A percentile compares a stretch with the other conserved stretches of the same genome.
Conservation (phyloP, 2,888 invertebrate species). For the Monoplex corrugatus region DNA sequence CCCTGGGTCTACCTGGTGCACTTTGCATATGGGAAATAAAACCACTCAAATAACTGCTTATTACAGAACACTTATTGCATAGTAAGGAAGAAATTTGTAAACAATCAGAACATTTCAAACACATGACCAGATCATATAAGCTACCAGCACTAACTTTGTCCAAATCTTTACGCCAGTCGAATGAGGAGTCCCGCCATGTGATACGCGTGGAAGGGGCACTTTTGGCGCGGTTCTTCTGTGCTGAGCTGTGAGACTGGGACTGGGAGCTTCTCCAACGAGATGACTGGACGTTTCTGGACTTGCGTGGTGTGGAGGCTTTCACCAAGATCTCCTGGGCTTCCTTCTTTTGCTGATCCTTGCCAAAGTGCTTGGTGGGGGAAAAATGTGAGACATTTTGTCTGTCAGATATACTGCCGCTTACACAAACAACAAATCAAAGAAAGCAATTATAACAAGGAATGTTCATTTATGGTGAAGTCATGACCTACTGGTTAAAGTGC, state of each 20-base stretch:
- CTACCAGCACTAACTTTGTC: conserved; percentile 31
- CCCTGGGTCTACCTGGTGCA: no score
- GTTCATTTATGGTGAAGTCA: no score
- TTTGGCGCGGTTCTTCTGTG: conserved; percentile 3
- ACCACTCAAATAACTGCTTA: no score
- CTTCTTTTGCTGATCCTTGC: conserved; percentile 62
- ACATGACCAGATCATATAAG: no score
- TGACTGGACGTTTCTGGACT: conserved; percentile 26
- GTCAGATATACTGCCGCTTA: background rate
- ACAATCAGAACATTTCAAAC: no score
- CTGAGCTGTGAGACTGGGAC: background rate
- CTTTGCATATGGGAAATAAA: no score
- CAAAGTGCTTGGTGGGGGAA: conserved; percentile 68
- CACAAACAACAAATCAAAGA: no score
- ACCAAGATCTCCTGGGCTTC: conserved; percentile 61
- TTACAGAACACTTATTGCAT: no score
- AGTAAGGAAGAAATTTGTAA: no score
- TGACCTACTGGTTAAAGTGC: no score
- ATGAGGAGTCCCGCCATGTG: conserved; percentile 10
- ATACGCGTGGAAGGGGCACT: conserved; percentile 10
- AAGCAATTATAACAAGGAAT: no score
- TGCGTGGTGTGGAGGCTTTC: conserved; percentile 54
- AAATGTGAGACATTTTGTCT: no score
- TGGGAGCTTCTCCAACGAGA: background rate
- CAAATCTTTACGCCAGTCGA: conserved; percentile 45